These are phyloP conservation scores for Alloscopus bannaensis DNA, from an alignment of 2,888 invertebrate species.

Conservation along the genomic window DNA sequence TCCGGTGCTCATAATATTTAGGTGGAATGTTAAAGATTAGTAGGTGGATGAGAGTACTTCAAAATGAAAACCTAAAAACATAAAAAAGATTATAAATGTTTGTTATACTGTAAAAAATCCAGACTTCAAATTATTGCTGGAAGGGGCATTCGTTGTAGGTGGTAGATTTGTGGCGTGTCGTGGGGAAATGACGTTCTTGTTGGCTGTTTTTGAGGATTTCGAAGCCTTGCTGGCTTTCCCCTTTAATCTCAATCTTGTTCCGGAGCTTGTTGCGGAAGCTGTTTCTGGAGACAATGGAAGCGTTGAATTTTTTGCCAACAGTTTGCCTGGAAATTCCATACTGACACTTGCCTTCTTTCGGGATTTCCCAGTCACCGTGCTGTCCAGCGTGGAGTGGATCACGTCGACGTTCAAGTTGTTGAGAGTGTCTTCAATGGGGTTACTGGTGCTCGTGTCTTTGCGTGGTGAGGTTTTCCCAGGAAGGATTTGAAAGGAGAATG, in stretches of 20 bases:
- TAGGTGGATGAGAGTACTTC: too few relatives aligned
- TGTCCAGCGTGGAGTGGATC: slow-evolving; percentile 11
- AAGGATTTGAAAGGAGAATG: slow-evolving; percentile 48
- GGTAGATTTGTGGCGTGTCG: background rate
- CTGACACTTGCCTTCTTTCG: slow-evolving; percentile 42
- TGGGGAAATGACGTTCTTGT: background rate
- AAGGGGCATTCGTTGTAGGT: background rate
- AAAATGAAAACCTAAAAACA: too few relatives aligned
- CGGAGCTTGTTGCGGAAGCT: background rate
- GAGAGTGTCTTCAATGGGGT: slow-evolving; percentile 9
- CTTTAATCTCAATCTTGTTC: slow-evolving; percentile 7
- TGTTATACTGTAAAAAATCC: background rate
- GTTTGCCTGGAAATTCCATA: slow-evolving; percentile 3
- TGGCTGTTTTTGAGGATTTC: background rate
- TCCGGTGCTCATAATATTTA: too few relatives aligned
- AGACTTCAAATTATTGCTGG: background rate
- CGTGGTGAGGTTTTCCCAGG: slow-evolving; percentile 6
- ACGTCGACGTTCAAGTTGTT: slow-evolving; percentile 6
- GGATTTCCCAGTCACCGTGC: slow-evolving; percentile 12
- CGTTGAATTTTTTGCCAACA: background rate
- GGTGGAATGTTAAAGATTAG: too few relatives aligned
- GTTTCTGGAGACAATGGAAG: background rate
- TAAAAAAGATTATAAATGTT: too few relatives aligned
- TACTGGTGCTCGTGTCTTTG: background rate
- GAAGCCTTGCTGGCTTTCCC: background rate